A percentile compares a stretch with the other conserved stretches of the same genome.
Evolutionary conservation across 2,113 vertebrate genomes (phyloP).

Genomic region (Columbina picui): DNA sequence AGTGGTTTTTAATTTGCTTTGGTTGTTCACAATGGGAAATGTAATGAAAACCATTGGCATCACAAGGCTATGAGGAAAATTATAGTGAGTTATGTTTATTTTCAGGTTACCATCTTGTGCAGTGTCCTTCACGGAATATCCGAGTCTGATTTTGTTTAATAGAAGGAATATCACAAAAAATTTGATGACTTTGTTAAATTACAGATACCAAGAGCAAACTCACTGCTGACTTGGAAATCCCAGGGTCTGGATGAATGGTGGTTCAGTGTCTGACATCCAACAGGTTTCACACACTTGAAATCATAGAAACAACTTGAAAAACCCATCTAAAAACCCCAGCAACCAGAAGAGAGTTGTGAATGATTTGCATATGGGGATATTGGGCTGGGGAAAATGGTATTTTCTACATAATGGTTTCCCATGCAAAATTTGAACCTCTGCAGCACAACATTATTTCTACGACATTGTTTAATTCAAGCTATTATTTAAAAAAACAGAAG

Average conservation of each 20-base stretch:
- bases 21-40: background rate
- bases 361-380: background rate
- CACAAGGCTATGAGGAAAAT: background rate
- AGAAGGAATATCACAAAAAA: background rate
- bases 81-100: background rate
- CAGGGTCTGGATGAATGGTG: background rate
- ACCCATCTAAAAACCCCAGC: background rate
- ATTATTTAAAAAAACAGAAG: background rate
- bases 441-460: background rate
- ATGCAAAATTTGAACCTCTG: background rate
- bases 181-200: background rate
- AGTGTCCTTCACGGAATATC: background rate
- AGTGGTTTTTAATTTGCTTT: background rate
- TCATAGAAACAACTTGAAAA: background rate
- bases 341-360: background rate
- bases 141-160: background rate
- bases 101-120: background rate
- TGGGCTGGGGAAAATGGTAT: background rate
- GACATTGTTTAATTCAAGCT: background rate
- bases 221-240: background rate
- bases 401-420: background rate
- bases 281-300: background rate
- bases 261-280: background rate
- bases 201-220: background rate
- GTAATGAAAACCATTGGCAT: background rate